phyloP scores from a whole-genome alignment of 2,888 invertebrate genomes.

The Trissolcus japonicus region DNA sequence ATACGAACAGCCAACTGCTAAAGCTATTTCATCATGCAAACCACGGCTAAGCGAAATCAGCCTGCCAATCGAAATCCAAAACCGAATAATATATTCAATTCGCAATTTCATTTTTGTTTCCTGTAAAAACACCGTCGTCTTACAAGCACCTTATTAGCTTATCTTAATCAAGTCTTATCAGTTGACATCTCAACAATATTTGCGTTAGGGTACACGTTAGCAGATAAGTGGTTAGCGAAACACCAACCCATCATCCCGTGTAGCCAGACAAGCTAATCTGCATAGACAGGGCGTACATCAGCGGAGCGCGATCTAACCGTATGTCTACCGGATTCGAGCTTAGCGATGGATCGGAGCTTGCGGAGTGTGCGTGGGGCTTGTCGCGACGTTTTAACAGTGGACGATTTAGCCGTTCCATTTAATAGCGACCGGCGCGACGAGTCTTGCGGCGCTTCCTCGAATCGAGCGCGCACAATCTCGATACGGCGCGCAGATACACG shows the following conservation, averaged over 20 bases:
- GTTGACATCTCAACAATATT: too few relatives aligned
- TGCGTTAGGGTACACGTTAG: too few relatives aligned
- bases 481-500: constrained; percentile 46
- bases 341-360: background rate
- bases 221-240: too few relatives aligned
- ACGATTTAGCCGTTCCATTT: constrained; percentile 39
- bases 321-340: too few relatives aligned
- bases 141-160: too few relatives aligned
- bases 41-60: too few relatives aligned
- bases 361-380: background rate
- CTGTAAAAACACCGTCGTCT: too few relatives aligned
- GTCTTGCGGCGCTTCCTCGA: constrained; percentile 41
- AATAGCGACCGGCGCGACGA: constrained; percentile 53
- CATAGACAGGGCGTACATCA: constrained; percentile 2
- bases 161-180: too few relatives aligned
- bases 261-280: background rate
- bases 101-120: too few relatives aligned
- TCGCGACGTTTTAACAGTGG: background rate
- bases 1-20: constrained; percentile 53
- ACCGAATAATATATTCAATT: too few relatives aligned
- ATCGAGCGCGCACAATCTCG: constrained; percentile 48
- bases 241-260: too few relatives aligned
- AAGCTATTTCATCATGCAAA: constrained; percentile 23
- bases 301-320: constrained; percentile 1
- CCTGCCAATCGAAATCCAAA: too few relatives aligned